Conservation (phyloP, 2,113 vertebrate genomes). For the Triplophysa rosa region DNA sequence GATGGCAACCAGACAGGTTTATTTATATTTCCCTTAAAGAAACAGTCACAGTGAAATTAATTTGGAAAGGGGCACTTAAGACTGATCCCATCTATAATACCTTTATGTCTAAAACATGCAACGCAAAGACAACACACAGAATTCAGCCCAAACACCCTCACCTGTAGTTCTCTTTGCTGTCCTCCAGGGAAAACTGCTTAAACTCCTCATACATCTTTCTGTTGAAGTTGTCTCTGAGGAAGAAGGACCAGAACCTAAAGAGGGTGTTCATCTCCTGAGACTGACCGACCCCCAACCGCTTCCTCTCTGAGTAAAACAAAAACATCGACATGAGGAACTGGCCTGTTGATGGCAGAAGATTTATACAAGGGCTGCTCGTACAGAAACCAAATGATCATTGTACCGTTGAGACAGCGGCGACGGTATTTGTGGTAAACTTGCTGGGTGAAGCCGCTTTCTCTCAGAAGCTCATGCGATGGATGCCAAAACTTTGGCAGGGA, state of each 20-base stretch:
- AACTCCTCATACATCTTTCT: conserved; percentile 98
- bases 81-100: too few relatives aligned
- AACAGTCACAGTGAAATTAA: too few relatives aligned
- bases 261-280: conserved; percentile 99
- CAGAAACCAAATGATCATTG: conserved; percentile 20
- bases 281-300: conserved; percentile 88
- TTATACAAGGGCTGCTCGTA: not conserved
- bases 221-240: conserved; percentile 96
- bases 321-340: not conserved
- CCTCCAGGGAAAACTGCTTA: conserved; percentile 86
- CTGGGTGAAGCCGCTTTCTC: conserved; percentile 95
- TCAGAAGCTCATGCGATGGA: conserved; percentile 91
- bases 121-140: not conserved
- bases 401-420: conserved; percentile 87
- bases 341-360: not conserved
- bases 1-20: too few relatives aligned
- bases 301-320: conserved; percentile 80
- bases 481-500: conserved; percentile 94
- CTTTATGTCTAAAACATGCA: too few relatives aligned
- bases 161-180: conserved; percentile 95
- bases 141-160: conserved; percentile 52
- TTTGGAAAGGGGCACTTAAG: too few relatives aligned
- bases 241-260: conserved; percentile 99
- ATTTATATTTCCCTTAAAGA: too few relatives aligned
- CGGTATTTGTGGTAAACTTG: conserved; percentile 95